phyloP scores from a whole-genome alignment of 1,140 invertebrate genomes.

The Dendroctonus valens region DNA sequence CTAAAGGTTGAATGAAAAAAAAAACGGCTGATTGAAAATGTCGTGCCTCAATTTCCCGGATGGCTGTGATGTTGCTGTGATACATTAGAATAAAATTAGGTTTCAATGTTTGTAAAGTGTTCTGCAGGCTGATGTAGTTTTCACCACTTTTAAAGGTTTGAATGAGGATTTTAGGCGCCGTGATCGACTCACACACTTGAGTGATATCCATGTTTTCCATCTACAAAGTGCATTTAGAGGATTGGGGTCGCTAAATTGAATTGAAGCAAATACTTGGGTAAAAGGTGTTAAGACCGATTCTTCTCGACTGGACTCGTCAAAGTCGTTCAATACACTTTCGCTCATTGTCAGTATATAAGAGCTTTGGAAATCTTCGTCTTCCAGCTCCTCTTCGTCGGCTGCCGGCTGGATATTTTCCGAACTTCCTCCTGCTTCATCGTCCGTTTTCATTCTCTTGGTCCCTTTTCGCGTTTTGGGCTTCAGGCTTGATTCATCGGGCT shows the following conservation, averaged over 20 bases:
- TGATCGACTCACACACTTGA: conserved; percentile 50
- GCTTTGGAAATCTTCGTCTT: conserved; percentile 58
- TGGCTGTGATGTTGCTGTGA: conserved; percentile 81
- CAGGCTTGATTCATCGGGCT: background rate
- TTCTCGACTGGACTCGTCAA: conserved; percentile 37
- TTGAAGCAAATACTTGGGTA: conserved; percentile 56
- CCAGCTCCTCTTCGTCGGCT: conserved; percentile 44
- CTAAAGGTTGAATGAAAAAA: conserved; percentile 1
- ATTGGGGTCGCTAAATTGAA: background rate
- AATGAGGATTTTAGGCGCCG: conserved; percentile 67
- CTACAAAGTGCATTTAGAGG: conserved; percentile 46
- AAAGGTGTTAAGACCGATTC: conserved; percentile 54
- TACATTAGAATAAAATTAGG: conserved; percentile 90
- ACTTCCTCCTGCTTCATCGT: conserved; percentile 45
- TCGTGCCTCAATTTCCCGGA: conserved; percentile 81
- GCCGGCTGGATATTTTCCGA: conserved; percentile 45
- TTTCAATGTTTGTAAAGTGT: conserved; percentile 63
- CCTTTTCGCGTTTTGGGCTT: conserved; percentile 15
- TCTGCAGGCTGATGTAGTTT: conserved; percentile 66
- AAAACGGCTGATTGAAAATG: background rate
- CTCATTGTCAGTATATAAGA: conserved; percentile 69
- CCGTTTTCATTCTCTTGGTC: conserved; percentile 29
- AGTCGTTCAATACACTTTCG: conserved; percentile 51
- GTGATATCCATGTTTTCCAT: conserved; percentile 66
- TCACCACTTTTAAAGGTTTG: conserved; percentile 73